These are phyloP conservation scores for Lytechinus pictus DNA, from an alignment of 35 echinoderm and acorn worm species.

Conservation along the genomic window DNA sequence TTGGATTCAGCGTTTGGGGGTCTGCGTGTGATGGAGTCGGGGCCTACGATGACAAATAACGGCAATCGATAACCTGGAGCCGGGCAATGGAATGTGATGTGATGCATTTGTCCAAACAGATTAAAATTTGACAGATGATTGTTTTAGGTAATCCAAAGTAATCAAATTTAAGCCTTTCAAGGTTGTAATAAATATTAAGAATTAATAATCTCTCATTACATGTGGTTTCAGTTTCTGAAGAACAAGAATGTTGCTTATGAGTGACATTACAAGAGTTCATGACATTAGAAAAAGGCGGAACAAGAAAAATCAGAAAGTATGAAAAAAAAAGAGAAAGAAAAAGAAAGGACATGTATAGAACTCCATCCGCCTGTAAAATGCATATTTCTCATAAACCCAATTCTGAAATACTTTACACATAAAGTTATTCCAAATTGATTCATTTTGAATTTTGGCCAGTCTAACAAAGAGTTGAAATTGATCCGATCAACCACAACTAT, in stretches of 20 bases:
- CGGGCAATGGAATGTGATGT: background rate
- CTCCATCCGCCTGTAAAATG: too few species aligned
- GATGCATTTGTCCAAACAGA: background rate
- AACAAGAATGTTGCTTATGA: background rate
- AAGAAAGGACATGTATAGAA: too few species aligned
- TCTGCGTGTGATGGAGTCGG: background rate
- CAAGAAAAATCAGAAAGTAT: too few species aligned
- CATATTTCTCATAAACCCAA: too few species aligned
- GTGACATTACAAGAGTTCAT: background rate
- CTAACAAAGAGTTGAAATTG: too few species aligned
- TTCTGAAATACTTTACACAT: too few species aligned
- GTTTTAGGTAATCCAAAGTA: background rate
- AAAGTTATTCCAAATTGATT: too few species aligned
- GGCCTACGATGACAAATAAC: conserved; percentile 9
- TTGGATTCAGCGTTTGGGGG: background rate
- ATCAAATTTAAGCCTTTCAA: background rate
- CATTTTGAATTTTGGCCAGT: too few species aligned
- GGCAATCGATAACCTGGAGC: background rate
- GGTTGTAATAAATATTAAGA: background rate
- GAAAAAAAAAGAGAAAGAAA: too few species aligned
- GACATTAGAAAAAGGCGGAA: background rate
- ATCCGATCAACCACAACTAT: too few species aligned
- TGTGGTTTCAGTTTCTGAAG: background rate
- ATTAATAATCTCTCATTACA: background rate
- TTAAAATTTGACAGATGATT: background rate